These are phyloP conservation scores for Andrena praecox DNA, from an alignment of 2,888 invertebrate species.

Conservation along the genomic window DNA sequence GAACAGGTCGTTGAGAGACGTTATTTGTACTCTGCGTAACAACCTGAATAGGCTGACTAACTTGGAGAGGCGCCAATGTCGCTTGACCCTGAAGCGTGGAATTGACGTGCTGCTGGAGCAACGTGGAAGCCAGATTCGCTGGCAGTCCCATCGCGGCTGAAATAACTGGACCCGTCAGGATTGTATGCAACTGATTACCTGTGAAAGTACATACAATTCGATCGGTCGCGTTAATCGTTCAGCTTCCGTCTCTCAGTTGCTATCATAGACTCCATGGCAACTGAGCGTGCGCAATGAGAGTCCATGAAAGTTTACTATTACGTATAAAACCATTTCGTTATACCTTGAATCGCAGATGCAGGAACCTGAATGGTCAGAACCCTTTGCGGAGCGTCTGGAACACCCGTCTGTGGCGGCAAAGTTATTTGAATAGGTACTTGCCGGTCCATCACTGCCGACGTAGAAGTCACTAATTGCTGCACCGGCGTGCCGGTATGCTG, in stretches of 20 bases:
- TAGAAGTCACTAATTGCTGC: slow-evolving; percentile 80
- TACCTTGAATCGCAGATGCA: slow-evolving; percentile 92
- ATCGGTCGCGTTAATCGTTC: background rate
- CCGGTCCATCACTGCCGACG: slow-evolving; percentile 85
- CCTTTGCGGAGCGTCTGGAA: slow-evolving; percentile 89
- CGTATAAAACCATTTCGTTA: slow-evolving; percentile 66
- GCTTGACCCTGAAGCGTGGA: slow-evolving; percentile 89
- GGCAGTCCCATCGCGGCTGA: slow-evolving; percentile 96
- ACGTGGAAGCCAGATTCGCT: slow-evolving; percentile 91
- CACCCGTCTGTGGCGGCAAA: slow-evolving; percentile 92
- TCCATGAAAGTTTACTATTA: background rate
- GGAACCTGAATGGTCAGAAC: slow-evolving; percentile 96
- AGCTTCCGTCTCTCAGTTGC: no score
- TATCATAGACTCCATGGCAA: no score
- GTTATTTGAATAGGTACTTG: slow-evolving; percentile 89
- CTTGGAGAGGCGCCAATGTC: slow-evolving; percentile 82
- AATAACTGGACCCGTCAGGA: slow-evolving; percentile 94
- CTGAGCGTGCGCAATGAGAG: background rate
- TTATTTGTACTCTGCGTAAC: slow-evolving; percentile 77
- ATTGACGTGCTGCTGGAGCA: slow-evolving; percentile 96
- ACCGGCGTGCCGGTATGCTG: slow-evolving; percentile 75
- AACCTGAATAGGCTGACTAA: slow-evolving; percentile 79
- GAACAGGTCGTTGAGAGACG: slow-evolving; percentile 76
- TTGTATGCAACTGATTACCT: slow-evolving; percentile 88
- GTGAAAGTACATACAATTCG: background rate